These are phyloP conservation scores for Micropoecilia bifurca DNA, from an alignment of 2,797 vertebrate species.

Conservation along the genomic window DNA sequence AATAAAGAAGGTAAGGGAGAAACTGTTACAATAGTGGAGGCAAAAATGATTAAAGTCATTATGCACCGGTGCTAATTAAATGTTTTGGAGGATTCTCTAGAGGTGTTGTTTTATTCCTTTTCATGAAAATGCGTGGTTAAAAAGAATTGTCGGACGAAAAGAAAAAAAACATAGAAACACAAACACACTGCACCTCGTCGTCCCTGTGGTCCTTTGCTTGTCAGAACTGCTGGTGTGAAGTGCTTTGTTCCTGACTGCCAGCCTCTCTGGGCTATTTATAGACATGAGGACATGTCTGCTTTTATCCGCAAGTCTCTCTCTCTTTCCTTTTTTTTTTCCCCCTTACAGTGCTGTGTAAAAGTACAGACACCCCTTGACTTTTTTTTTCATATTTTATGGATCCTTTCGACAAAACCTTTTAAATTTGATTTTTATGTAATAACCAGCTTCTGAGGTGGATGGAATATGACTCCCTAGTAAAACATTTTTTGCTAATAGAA, in stretches of 20 bases:
- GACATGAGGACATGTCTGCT: conserved; percentile 72
- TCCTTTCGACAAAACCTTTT: neutral
- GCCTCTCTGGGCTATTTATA: conserved; percentile 80
- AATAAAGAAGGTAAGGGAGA: conserved; percentile 12
- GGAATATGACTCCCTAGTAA: neutral
- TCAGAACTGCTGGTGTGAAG: conserved; percentile 75
- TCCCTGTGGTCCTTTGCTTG: conserved; percentile 62
- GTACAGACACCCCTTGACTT: neutral
- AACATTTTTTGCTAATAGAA: neutral
- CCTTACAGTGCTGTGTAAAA: neutral
- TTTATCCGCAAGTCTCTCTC: conserved; percentile 58
- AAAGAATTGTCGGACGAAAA: conserved; percentile 26
- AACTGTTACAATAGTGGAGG: conserved; percentile 29
- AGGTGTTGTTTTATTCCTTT: conserved; percentile 9
- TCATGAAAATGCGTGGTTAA: conserved; percentile 30
- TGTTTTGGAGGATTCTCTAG: conserved; percentile 56
- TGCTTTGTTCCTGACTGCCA: conserved; percentile 78
- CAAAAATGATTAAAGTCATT: conserved; percentile 40
- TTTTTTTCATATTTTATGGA: neutral
- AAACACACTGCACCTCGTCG: conserved; percentile 28
- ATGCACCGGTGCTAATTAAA: conserved; percentile 67
- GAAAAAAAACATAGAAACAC: conserved; percentile 18
- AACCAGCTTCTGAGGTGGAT: neutral
- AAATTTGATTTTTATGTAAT: neutral
- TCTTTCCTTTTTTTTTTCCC: conserved; percentile 13